phyloP scores from a whole-genome alignment of 2,797 vertebrate species.

The Okamejei kenojei region DNA sequence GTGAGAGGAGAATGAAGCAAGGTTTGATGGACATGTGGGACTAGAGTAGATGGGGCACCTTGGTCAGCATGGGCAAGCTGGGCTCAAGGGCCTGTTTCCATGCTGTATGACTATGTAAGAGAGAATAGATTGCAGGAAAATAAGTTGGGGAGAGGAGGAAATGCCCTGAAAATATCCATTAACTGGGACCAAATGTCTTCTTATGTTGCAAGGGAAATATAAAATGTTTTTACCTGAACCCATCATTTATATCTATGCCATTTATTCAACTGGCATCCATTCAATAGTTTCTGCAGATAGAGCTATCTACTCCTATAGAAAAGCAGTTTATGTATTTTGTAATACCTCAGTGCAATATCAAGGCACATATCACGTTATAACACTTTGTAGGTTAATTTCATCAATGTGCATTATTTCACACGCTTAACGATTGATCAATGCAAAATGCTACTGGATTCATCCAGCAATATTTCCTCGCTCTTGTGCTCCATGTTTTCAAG shows the following conservation, averaged over 20 bases:
- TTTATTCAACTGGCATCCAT: neutral
- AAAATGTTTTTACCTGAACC: neutral
- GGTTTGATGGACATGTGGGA: too few species aligned
- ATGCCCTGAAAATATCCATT: too few species aligned
- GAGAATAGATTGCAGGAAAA: too few species aligned
- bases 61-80: too few species aligned
- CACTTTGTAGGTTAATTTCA: neutral
- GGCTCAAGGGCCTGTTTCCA: too few species aligned
- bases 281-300: neutral
- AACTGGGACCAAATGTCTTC: too few species aligned
- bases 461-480: neutral
- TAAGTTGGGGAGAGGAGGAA: too few species aligned
- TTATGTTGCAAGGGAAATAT: too few species aligned
- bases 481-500: neutral
- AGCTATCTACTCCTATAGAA: neutral
- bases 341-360: constrained; percentile 9
- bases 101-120: too few species aligned
- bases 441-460: neutral
- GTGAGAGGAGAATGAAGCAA: too few species aligned
- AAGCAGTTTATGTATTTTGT: neutral
- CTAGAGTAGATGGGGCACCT: too few species aligned
- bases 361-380: constrained; percentile 30
- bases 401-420: constrained; percentile 21
- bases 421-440: neutral
- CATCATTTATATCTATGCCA: neutral